Base-by-base conservation (phyloP, 2,113 vertebrate species). In the Nycticebus coucang region DNA sequence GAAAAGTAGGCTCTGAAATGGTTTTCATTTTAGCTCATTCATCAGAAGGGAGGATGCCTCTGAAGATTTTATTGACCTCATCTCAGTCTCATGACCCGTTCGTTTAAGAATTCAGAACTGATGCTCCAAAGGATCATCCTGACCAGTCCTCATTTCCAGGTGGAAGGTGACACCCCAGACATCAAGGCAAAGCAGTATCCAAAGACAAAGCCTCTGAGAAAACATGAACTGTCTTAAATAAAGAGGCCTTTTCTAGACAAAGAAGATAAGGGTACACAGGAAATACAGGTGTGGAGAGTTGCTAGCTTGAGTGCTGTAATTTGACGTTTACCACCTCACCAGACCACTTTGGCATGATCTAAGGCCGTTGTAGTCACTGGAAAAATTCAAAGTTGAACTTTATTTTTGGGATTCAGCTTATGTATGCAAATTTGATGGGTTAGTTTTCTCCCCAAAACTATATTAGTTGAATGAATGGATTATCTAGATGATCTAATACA, bases 21-120 rank as follows among this genome's bases (percentile, higher is more conserved):
- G 55, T 68, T 97, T 98, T 93, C 62, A 78, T 82, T 91, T 95
- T 60, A 94, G 83, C 60, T 93, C 86, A 72, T 96, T 88, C 79
- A 24, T 95, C 89, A 89, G 79, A 86, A 96, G 26, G 13, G 33
- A 80, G 24, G 0, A 0, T 26, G 28, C 18, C 74, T 93, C 55
- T 0, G n/a, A 80, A 93, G 53, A 83, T 68, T 71, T 86, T 45
- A 57, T 74, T 93, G 93, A 89, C 86, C 94, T 91, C 59, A 55
- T 93, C 94, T 96, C 26, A 55, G 41, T 80, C 74, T 84, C 24
- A 28, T 80, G 91, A 89, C 41, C 17, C 57, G 87, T 95, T 95
- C 95, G 77, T 75, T 94, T 87, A 87, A 93, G 75, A 22, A 57
- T 86, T 95, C 85, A 84, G 30, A 87, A 85, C 18, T 62, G 30